Evolutionary conservation across 2,113 vertebrate species (phyloP), one percentile per base, ranked within the genome.

Genomic region (Cryptotis parvus): DNA sequence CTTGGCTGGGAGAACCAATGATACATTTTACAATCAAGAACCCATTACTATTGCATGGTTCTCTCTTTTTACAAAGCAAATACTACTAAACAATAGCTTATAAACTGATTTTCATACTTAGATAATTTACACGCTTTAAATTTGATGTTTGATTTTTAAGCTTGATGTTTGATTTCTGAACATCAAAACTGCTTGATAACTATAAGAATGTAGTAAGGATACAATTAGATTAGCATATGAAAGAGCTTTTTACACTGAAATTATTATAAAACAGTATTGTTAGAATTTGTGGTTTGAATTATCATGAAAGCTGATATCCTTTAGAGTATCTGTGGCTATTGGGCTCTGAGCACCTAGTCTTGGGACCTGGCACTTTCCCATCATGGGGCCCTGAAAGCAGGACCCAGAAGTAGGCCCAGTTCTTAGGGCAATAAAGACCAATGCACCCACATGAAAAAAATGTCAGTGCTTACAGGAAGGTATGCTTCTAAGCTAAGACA

Each of bases 51-150:
- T n/a, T 85, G 26, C 37, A 29, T 45, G 24, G 22, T 27, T n/a
- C 3, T 20, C 12, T 27, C 43, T 24, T 77, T 87, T 91, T 82
- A 70, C 16, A 76, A 91, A 91, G 63, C 2, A 55, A 37, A 87
- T 65, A 27, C 1, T 63, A 69, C 24, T 91, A 1, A 94, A 79
- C 14, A 87, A 22, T 10, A 83, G 73, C 22, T 91, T 91, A 79
- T 0, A 6, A 87, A 72, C 68, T 84, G 12, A 65, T 33, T 91
- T 78, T 94, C 35, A 74, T 29, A 3, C 16, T 18, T 63, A 0
- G 41, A 43, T 14, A 68, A 4, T 49, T 82, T 37, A 43, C 41
- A 69, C 86, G 3, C 55, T 77, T 84, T 43, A 83, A 89, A 94
- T n/a, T n/a, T n/a, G n/a, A n/a, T n/a, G n/a, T n/a, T n/a, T n/a